Evolutionary conservation across 2,797 vertebrate species (phyloP).

Genomic region (Bucorvus abyssinicus): DNA sequence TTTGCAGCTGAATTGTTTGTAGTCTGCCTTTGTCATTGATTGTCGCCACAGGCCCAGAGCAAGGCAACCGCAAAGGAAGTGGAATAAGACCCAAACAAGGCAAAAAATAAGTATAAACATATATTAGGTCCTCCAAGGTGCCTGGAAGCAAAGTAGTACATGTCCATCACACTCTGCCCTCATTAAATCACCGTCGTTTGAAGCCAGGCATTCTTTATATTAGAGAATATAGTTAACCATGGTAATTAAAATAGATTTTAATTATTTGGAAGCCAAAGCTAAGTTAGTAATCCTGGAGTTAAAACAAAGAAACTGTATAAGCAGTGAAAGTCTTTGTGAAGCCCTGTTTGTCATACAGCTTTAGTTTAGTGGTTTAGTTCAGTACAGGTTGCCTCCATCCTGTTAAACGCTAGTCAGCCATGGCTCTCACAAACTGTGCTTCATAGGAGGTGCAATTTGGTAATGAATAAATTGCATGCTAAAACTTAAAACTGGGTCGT

Average conservation of each 20-base stretch:
- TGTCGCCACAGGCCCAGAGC: background rate
- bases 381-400: background rate
- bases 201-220: background rate
- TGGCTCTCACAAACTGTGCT: background rate
- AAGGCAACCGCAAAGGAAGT: slow-evolving; percentile 52
- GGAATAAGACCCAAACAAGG: slow-evolving; percentile 5
- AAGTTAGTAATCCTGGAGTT: background rate
- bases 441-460: background rate
- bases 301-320: background rate
- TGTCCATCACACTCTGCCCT: background rate
- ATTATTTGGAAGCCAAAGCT: background rate
- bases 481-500: background rate
- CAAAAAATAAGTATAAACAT: background rate
- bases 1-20: background rate
- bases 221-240: background rate
- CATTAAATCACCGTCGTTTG: background rate
- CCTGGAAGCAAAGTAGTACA: slow-evolving; percentile 11
- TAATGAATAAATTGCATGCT: background rate
- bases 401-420: background rate
- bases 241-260: background rate
- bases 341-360: background rate
- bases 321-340: background rate
- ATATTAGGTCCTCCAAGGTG: background rate
- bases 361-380: background rate
- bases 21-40: background rate